Base-by-base conservation (phyloP, 1,140 invertebrate species). In the Mercenaria mercenaria region DNA sequence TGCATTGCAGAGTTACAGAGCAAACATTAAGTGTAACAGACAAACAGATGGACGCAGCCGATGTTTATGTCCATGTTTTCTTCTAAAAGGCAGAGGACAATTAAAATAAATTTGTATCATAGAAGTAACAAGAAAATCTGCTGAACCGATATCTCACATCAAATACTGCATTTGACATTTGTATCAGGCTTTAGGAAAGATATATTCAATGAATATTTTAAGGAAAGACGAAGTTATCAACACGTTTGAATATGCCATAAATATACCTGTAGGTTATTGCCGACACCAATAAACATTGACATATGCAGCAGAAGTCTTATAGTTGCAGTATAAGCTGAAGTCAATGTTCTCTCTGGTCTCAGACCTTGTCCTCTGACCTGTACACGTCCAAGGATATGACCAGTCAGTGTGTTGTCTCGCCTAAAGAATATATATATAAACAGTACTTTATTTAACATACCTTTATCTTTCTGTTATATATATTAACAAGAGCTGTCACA, bases 371-470 rank as follows among this genome's bases (percentile, higher is more conserved):
- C 64, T 81, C 85, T 52, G 10, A 74, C 59, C 8, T 85, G 61
- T 18, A 93, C 93, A 23, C 43, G 23, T 26, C 94, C 94, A 37
- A 95, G 87, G 52, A 94, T 93, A 64, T 95, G 93, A 39, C 94
- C 94, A 43, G 88, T 90, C 34, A 39, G 23, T 11, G 93, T 93
- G 23, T 77, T 90, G 69, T 94, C 91, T 26, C 64, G 23, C 67
- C 91, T 92, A 39, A 15, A 50, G 43, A 56, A n/a, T n/a, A n/a
- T n/a, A n/a, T n/a, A n/a, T n/a, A 50, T 26, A 29, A 10, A 72
- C 15, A 72, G 18, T 10, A 47, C 43, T 47, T 47, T n/a, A n/a
- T n/a, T n/a, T n/a, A n/a, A n/a, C n/a, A n/a, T n/a, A n/a, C n/a
- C n/a, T n/a, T n/a, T n/a, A n/a, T n/a, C n/a, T n/a, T n/a, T n/a